Conservation (phyloP, 2,113 vertebrate species). For the Myxocyprinus asiaticus region DNA sequence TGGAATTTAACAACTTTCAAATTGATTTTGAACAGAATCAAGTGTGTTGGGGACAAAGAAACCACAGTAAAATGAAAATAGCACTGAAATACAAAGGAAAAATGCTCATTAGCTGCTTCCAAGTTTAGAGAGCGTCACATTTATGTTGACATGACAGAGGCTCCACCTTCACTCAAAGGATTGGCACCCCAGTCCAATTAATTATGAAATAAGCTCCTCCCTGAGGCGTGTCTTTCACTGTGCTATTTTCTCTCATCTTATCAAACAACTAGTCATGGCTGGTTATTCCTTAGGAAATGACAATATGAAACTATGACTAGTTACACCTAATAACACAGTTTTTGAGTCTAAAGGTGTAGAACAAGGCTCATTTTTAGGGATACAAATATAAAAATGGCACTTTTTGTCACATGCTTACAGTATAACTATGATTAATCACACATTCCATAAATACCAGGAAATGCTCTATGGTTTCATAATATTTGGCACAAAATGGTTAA, state of each 20-base stretch:
- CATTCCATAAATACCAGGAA: conserved; percentile 65
- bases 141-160: neutral
- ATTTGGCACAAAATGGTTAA: conserved; percentile 75
- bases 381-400: conserved; percentile 64
- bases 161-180: neutral
- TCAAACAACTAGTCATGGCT: conserved; percentile 19
- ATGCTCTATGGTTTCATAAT: conserved; percentile 59
- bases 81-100: too few relatives aligned
- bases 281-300: conserved; percentile 25
- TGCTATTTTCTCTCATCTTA: conserved; percentile 21
- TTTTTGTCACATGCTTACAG: conserved; percentile 69
- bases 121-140: neutral
- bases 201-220: conserved; percentile 11
- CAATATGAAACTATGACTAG: neutral
- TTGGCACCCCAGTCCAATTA: neutral
- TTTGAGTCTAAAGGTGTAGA: neutral
- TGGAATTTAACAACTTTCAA: neutral
- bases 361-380: conserved; percentile 50
- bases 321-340: conserved; percentile 35
- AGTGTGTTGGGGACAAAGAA: conserved; percentile 48
- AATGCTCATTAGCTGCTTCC: neutral
- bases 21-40: conserved; percentile 7
- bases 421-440: conserved; percentile 61
- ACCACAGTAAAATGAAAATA: neutral
- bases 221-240: conserved; percentile 22